Base-by-base conservation (phyloP, 2,797 vertebrate genomes). In the Eulemur albifrons region DNA sequence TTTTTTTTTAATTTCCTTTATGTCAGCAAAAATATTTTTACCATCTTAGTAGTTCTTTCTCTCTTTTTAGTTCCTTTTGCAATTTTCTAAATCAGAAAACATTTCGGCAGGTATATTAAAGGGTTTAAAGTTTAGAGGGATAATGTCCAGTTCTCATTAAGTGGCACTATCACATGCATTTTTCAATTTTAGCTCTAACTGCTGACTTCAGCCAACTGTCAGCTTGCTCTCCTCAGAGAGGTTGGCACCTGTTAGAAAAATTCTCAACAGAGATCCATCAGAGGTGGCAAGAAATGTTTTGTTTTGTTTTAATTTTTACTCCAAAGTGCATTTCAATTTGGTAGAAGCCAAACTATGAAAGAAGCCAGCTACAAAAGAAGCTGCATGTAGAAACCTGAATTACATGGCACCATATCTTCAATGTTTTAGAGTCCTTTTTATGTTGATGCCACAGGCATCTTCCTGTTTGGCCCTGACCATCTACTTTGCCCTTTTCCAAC, bases 21-120 rank as follows among this genome's bases (percentile, higher is more conserved):
- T 12, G 35, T 92, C 70, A 90, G 57, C 50, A 90, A 77, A 87
- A 90, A 25, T 90, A 73, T 57, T 92, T 88, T 90, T 30, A 90
- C 10, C 23, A 50, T 87, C 43, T 86, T 27, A 69, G 18, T 86
- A 57, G 38, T 50, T 81, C 32, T 52, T 70, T 38, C 57, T 75
- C n/a, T 75, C 11, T 54, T 79, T 95, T 88, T 61, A 52, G 50
- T 45, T 90, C 63, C 45, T 50, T 80, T 61, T 14, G 7, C 3
- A 35, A n/a, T 57, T 90, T 84, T 81, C 70, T 52, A 38, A 89
- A 30, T 89, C 38, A 87, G 81, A 72, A 84, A 93, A 65, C 15
- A 54, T 17, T 7, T 70, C 25, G 15, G 43, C 11, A 84, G 76
- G 73, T 82, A 43, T 65, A 38, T 10, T 40, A 52, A 77, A 67